Base-by-base conservation (phyloP, 2,797 vertebrate species). In the Sebastes hubbsi region DNA sequence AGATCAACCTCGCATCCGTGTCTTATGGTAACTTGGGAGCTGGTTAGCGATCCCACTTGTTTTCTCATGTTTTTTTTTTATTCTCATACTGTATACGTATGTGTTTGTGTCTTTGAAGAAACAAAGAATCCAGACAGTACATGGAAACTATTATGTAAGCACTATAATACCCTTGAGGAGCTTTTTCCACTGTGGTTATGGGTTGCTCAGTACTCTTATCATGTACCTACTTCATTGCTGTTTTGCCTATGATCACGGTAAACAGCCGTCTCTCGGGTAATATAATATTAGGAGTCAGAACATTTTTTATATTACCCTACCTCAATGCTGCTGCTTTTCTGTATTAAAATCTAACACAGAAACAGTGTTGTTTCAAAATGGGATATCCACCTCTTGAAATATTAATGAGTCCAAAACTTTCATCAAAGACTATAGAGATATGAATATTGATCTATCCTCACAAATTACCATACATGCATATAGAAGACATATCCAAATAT, bases 181-280 rank as follows among this genome's bases (percentile, higher is more conserved):
- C 10, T 42, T 46, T 55, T 65, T 58, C 11, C 16, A 1, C 6
- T 8, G 10, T 67, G 55, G 82, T 74, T 80, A 66, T 7, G 22
- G 16, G 27, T 34, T 62, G 18, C 68, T 85, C 42, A 8, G 34
- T 20, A 73, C 42, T 74, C 38, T 10, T 1, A 25, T 63, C 75
- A 74, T 83, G 81, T 54, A 72, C 29, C n/a, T 12, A 12, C 32
- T 67, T 66, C 58, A 18, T 49, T 81, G 32, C 66, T 12, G 4
- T 68, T 77, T 75, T 76, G 22, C 62, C 1, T 1, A 13, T 73
- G 61, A 84, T 84, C 60, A 80, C 58, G 74, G 66, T 63, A 73
- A 83, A 75, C 42, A 81, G 29, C 10, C 1, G 34, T 52, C 55
- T 75, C 55, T 9, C 1, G 46, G 66, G 76, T 77, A 72, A 75